phyloP scores from a whole-genome alignment of 2,888 invertebrate species.

The Luffia ferchaultella region DNA sequence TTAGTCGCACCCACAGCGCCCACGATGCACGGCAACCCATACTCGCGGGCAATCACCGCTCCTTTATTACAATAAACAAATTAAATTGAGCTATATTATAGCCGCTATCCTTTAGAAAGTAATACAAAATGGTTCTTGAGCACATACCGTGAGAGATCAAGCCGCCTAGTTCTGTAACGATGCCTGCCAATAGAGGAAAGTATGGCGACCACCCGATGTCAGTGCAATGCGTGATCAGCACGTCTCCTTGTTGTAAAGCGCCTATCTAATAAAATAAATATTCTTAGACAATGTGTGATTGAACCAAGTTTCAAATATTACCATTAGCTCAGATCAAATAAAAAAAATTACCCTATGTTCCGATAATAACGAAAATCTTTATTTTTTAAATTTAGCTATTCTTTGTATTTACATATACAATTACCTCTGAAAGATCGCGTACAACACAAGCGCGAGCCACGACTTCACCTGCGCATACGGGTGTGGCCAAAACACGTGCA shows the following conservation, averaged over 20 bases:
- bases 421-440: slow-evolving; percentile 69
- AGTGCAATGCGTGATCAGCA: slow-evolving; percentile 78
- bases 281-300: no score
- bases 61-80: slow-evolving; percentile 65
- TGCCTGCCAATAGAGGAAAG: slow-evolving; percentile 79
- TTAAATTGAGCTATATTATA: no score
- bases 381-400: no score
- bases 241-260: slow-evolving; percentile 68
- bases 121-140: no score
- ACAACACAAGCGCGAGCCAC: slow-evolving; percentile 78
- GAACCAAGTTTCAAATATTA: neutral
- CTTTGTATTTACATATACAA: no score
- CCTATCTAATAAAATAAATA: neutral
- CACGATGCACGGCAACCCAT: slow-evolving; percentile 84
- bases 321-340: neutral
- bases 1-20: slow-evolving; percentile 74
- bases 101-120: no score
- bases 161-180: slow-evolving; percentile 85
- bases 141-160: slow-evolving; percentile 79
- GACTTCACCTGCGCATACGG: slow-evolving; percentile 75
- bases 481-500: slow-evolving; percentile 63
- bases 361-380: no score
- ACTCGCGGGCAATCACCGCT: slow-evolving; percentile 85
- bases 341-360: no score
- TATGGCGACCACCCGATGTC: slow-evolving; percentile 89